A percentile compares a stretch with the other conserved stretches of the same genome.
Conservation (phyloP, 2,888 invertebrate species). For the Nezara viridula region DNA sequence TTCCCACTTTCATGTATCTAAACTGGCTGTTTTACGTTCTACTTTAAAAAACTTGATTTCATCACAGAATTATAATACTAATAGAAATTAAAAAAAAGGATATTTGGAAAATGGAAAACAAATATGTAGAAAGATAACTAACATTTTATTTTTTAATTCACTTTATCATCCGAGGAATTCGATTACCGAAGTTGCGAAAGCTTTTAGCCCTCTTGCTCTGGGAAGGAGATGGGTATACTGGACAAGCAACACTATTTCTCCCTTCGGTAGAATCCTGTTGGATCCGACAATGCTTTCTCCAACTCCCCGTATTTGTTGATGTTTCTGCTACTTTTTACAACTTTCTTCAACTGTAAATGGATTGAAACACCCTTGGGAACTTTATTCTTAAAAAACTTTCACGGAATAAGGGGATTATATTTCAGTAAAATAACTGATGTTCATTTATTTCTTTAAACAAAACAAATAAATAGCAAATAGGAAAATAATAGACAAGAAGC, state of each 20-base stretch:
- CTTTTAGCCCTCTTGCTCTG: neutral
- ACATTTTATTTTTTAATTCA: neutral
- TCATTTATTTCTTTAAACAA: neutral
- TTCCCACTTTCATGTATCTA: too few species aligned
- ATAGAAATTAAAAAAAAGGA: too few species aligned
- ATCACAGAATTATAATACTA: too few species aligned
- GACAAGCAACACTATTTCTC: neutral
- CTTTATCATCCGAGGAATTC: neutral
- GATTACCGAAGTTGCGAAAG: neutral
- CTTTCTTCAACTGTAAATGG: slow-evolving; percentile 7
- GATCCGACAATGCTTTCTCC: slow-evolving; percentile 5
- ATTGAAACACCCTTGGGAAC: neutral
- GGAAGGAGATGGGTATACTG: neutral
- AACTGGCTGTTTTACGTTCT: too few species aligned
- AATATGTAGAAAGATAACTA: neutral
- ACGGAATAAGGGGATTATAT: neutral
- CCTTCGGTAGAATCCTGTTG: neutral
- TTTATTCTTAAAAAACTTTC: neutral
- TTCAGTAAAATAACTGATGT: neutral
- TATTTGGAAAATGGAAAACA: neutral
- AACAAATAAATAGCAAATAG: too few species aligned
- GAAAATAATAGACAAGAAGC: too few species aligned
- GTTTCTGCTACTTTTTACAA: neutral
- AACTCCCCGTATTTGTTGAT: neutral
- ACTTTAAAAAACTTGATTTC: too few species aligned